Evolutionary conservation across 2,888 invertebrate species (phyloP).

Genomic region (Ashinkailepas kermadecensis): DNA sequence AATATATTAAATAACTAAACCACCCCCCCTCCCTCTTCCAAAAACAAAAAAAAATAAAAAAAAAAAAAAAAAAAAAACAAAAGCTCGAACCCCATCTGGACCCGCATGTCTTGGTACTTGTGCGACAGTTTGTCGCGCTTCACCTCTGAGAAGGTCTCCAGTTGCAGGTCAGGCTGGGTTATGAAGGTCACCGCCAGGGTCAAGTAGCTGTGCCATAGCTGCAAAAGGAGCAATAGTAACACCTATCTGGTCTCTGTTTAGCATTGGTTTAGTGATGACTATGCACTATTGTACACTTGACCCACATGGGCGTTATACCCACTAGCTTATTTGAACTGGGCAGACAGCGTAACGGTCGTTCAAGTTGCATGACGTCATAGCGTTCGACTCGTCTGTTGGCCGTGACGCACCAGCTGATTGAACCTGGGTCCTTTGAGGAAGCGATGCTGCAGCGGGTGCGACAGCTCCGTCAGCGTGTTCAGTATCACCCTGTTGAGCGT

Average conservation of each 20-base stretch:
- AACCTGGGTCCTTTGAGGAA: background rate
- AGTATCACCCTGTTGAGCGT: background rate
- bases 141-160: conserved; percentile 71
- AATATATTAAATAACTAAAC: too few relatives aligned
- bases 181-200: conserved; percentile 70
- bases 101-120: conserved; percentile 81
- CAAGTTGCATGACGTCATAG: too few relatives aligned
- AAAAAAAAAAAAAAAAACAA: too few relatives aligned
- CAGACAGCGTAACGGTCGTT: too few relatives aligned
- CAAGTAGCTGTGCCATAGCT: conserved; percentile 66
- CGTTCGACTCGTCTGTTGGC: too few relatives aligned
- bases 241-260: too few relatives aligned
- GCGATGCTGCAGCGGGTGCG: background rate
- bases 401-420: background rate
- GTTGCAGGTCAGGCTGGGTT: conserved; percentile 69
- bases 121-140: conserved; percentile 63
- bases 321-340: too few relatives aligned
- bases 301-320: too few relatives aligned
- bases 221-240: background rate
- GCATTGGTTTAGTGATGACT: too few relatives aligned
- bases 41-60: too few relatives aligned
- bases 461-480: background rate
- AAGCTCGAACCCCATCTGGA: conserved; percentile 87
- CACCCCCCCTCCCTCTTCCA: too few relatives aligned
- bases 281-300: too few relatives aligned